Evolutionary conservation across 1,140 invertebrate genomes (phyloP), one percentile per base, ranked within the genome.

Genomic region (Megathymus violae): DNA sequence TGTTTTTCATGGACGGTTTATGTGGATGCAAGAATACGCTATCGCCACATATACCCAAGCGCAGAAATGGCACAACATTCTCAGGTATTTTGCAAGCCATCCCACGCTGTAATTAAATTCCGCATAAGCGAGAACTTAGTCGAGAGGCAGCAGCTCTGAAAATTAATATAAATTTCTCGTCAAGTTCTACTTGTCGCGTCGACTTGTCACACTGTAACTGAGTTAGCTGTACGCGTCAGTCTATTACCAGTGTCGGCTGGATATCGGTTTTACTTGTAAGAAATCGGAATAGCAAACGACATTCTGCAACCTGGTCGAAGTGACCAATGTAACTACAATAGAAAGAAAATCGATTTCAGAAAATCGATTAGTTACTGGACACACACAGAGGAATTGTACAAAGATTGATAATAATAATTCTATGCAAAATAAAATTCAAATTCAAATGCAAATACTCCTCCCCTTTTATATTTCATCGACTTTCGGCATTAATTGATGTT

Each of bases 81-180:
- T 40, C 52, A 44, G 40, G 40, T 56, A 56, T 56, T 43, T 56
- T 14, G 43, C 38, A 50, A 56, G 63, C 52, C 47, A 47, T 48
- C 25, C 34, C 48, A 11, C 27, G 51, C 38, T 48, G 31, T 69
- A 69, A 69, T 69, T 64, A 66, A 69, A 69, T 69, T 69, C 67
- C 67, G 27, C n/a, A 54, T 41, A 46, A 56, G 38, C 51, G 38
- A n/a, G 52, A 62, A 66, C 22, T 62, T 54, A 17, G 64, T 27
- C 65, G 16, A 62, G 36, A 58, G 48, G 40, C 65, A 56, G 38
- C 40, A 34, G 51, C 38, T 64, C 51, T 62, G 66, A 75, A 77
- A 76, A 77, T 80, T 67, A 77, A 80, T 80, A 71, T 71, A 73
- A 77, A 74, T 76, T 69, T 68, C 65, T 62, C 52, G 56, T 68